Conservation (phyloP, 2,888 invertebrate species). For the Serripes groenlandicus region DNA sequence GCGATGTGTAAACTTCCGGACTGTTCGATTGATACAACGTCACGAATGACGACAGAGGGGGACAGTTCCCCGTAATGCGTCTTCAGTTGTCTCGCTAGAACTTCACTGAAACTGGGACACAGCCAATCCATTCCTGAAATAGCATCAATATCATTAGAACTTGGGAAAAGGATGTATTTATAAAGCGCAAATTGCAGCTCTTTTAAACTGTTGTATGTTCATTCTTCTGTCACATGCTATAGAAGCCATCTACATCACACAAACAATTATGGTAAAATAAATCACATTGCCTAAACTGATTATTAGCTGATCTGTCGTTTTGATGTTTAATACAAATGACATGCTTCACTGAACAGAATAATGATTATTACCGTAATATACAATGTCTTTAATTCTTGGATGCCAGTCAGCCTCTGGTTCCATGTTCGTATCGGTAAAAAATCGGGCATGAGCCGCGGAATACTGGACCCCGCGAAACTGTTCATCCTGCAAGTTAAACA, state of each 20-base stretch:
- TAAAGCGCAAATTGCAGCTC: too few relatives aligned
- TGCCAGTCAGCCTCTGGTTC: constrained; percentile 74
- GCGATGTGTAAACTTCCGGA: constrained; percentile 76
- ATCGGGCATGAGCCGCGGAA: constrained; percentile 73
- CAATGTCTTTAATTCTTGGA: constrained; percentile 73
- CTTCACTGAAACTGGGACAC: constrained; percentile 72
- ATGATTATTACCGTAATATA: constrained; percentile 73
- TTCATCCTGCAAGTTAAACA: constrained; percentile 36
- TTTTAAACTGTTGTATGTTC: too few relatives aligned
- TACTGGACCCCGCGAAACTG: constrained; percentile 75
- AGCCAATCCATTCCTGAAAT: constrained; percentile 81
- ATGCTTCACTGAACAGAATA: too few relatives aligned
- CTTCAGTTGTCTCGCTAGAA: constrained; percentile 69
- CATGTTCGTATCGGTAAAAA: constrained; percentile 73
- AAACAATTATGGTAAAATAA: too few relatives aligned
- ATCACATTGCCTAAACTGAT: too few relatives aligned
- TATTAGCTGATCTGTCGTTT: too few relatives aligned
- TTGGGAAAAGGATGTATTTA: too few relatives aligned
- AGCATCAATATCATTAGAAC: too few relatives aligned
- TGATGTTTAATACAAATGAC: too few relatives aligned
- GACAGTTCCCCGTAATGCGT: constrained; percentile 72
- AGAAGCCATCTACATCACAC: too few relatives aligned
- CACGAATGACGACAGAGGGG: constrained; percentile 67
- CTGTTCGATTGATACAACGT: constrained; percentile 74
- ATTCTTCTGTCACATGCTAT: too few relatives aligned